A percentile compares a stretch with the other conserved stretches of the same genome.
Evolutionary conservation across 1,140 invertebrate genomes (phyloP).

Genomic region (Macrobrachium nipponense): DNA sequence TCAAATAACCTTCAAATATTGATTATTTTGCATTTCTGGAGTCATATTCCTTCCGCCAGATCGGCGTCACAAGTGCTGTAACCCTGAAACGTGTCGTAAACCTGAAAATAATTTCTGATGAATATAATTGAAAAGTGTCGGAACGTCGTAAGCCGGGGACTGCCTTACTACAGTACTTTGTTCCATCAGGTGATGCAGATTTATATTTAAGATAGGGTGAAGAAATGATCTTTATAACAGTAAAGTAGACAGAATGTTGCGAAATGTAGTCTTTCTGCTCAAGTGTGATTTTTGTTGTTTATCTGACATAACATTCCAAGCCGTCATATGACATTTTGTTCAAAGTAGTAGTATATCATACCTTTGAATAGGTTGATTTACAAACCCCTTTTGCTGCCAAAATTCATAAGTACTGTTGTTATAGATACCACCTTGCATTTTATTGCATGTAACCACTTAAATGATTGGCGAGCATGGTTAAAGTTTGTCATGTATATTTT

Average conservation of each 20-base stretch:
- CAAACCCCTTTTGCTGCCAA: conserved; percentile 49
- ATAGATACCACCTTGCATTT: conserved; percentile 31
- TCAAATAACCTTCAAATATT: no score
- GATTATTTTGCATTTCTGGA: not conserved
- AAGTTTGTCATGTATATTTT: not conserved
- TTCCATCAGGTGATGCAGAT: not conserved
- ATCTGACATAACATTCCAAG: not conserved
- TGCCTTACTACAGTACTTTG: no score
- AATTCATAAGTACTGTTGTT: conserved; percentile 20
- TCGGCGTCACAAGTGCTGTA: no score
- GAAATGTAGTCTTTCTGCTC: conserved; percentile 4
- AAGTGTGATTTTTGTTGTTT: no score
- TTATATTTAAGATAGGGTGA: not conserved
- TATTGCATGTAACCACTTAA: not conserved
- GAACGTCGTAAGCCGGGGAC: no score
- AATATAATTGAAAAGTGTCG: no score
- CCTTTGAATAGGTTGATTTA: not conserved
- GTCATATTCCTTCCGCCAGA: no score
- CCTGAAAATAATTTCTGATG: no score
- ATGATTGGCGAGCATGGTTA: not conserved
- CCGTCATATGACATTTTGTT: not conserved
- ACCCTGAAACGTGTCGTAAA: no score
- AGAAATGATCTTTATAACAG: not conserved
- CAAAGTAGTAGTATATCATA: not conserved
- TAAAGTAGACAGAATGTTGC: not conserved